Base-by-base conservation (phyloP, 1,140 invertebrate genomes). In the Brachionus rotundiformis region DNA sequence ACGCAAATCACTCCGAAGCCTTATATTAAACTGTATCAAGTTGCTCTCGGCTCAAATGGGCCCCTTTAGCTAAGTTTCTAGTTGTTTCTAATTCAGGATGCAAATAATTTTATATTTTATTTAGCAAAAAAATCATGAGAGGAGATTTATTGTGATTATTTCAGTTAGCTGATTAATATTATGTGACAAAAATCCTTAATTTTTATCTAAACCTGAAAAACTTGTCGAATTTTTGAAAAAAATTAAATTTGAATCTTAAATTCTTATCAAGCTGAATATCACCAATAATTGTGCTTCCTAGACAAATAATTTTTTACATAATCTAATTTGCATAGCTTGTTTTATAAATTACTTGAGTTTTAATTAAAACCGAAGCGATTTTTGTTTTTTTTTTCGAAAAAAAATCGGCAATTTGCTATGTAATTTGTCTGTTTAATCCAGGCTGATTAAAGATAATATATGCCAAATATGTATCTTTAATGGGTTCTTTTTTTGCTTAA, bases 381-480 rank as follows among this genome's bases (percentile, higher is more conserved):
- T 41, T 41, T 41, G 39, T 13, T 41, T 13, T 54, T 54, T n/a
- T n/a, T 39, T 54, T 54, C 47, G 47, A 54, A 54, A 19, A 19
- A 54, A 54, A 54, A 23, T 54, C 47, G 47, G 19, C 47, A 54
- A 54, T 25, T 16, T 8, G 8, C 36, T 39, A 39, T 10, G 7
- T 54, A 54, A 54, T 54, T 54, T 54, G 47, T 54, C 16, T 54
- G n/a, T 54, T 54, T 54, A 54, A 54, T 54, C 47, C 19, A 54
- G 47, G 47, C 47, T 19, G 39, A 41, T 54, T 54, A 19, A 1
- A 39, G 47, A 54, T 54, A 54, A 54, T 54, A 54, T 25, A 54
- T 54, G 47, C 19, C 4, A 19, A 19, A 54, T 8, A 54, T 54
- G 47, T 54, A 54, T 19, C 3, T 54, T 54, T 54, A 54, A 54